These are phyloP conservation scores for Karalla daura DNA, from an alignment of 2,797 vertebrate genomes.

Conservation along the genomic window DNA sequence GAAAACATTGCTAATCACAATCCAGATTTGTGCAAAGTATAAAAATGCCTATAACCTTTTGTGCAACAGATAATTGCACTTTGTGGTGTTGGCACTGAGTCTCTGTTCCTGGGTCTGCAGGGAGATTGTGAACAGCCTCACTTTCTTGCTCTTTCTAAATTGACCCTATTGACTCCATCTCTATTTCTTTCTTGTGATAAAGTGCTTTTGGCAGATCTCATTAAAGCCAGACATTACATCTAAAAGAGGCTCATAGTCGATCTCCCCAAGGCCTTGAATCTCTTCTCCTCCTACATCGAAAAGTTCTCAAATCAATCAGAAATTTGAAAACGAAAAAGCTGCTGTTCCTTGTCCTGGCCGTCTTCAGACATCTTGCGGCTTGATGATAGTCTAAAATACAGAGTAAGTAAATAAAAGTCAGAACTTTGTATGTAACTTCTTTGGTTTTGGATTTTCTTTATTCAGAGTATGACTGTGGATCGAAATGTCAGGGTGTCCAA, in stretches of 20 bases:
- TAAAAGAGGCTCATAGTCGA: conserved; percentile 58
- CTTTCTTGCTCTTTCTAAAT: conserved; percentile 57
- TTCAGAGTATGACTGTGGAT: no score
- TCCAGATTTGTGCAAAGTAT: conserved; percentile 18
- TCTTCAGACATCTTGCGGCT: conserved; percentile 22
- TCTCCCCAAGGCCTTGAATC: conserved; percentile 58
- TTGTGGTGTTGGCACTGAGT: conserved; percentile 20
- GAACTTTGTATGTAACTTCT: background rate
- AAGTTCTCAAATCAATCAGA: conserved; percentile 70
- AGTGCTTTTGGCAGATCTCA: conserved; percentile 77
- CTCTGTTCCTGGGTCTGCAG: conserved; percentile 39
- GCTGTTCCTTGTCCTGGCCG: conserved; percentile 25
- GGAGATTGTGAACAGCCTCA: conserved; percentile 42
- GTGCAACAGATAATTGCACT: conserved; percentile 42
- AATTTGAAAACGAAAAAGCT: conserved; percentile 52
- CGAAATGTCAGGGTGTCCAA: background rate
- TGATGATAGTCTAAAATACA: conserved; percentile 15
- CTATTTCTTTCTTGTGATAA: conserved; percentile 63
- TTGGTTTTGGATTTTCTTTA: background rate
- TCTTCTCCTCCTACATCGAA: conserved; percentile 58
- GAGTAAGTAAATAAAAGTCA: conserved; percentile 7
- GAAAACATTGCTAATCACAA: background rate
- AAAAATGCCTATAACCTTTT: conserved; percentile 21
- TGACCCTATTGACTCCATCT: conserved; percentile 71
- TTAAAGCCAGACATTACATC: conserved; percentile 65